Evolutionary conservation across 2,797 vertebrate genomes (phyloP).

Genomic region (Danio choprae): DNA sequence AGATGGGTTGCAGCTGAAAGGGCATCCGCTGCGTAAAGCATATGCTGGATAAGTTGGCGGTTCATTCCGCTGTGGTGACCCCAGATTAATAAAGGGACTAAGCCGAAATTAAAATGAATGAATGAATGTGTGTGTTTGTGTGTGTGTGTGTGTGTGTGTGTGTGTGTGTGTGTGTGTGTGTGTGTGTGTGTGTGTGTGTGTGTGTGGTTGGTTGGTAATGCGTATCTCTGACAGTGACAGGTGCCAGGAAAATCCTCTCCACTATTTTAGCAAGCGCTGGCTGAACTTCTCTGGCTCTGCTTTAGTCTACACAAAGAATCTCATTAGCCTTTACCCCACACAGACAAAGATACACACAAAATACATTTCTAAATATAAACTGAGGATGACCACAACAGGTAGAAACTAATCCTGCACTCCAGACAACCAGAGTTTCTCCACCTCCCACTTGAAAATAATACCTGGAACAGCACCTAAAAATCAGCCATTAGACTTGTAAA

Average conservation of each 20-base stretch:
- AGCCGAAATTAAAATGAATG: too few relatives aligned
- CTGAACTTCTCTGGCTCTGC: constrained; percentile 38
- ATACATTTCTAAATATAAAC: constrained; percentile 2
- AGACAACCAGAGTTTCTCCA: too few relatives aligned
- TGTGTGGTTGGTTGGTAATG: constrained; percentile 32
- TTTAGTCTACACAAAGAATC: constrained; percentile 26
- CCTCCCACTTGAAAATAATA: too few relatives aligned
- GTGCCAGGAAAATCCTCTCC: constrained; percentile 58
- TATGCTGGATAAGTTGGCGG: too few relatives aligned
- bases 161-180: constrained; percentile 35
- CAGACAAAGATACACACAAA: background rate
- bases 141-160: too few relatives aligned
- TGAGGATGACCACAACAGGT: constrained; percentile 3
- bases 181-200: constrained; percentile 31
- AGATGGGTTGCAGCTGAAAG: too few relatives aligned
- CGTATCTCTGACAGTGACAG: constrained; percentile 53
- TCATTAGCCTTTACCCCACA: constrained; percentile 21
- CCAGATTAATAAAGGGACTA: too few relatives aligned
- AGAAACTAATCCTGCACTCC: background rate
- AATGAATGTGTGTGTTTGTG: too few relatives aligned
- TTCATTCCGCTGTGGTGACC: too few relatives aligned
- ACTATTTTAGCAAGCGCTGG: constrained; percentile 58
- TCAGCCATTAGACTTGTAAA: too few relatives aligned
- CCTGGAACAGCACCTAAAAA: too few relatives aligned
- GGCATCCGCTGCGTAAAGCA: too few relatives aligned